Evolutionary conservation across 1,140 invertebrate genomes (phyloP), one percentile per base, ranked within the genome.

Genomic region (Drosophila simulans): DNA sequence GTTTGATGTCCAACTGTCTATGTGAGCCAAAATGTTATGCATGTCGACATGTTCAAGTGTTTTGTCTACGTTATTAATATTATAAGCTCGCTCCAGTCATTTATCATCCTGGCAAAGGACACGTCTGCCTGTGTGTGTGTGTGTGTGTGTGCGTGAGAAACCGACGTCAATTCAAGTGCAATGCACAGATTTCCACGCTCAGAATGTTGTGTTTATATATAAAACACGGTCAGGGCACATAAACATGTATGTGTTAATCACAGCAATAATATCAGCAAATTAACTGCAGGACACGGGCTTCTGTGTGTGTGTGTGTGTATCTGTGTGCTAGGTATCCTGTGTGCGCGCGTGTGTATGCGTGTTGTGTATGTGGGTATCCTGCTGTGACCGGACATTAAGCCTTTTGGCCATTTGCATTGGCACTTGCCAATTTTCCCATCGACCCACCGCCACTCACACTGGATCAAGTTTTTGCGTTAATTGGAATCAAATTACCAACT

Each of bases 61-160:
- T 80, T 91, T 81, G 78, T 74, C 80, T 84, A 76, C 89, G 66
- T 89, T 91, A 91, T 91, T 91, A 91, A 91, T 91, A 91, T 91
- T 79, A 91, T 91, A 91, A 91, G 88, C 80, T 86, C 48, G 65
- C 45, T 42, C 49, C 72, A 72, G 80, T 72, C 81, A 91, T 91
- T 89, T 91, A 91, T 91, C 88, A 88, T 91, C 51, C 83, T 65
- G 66, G 54, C 64, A 73, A 66, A 71, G 68, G 58, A 72, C 45
- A 72, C 40, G 65, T 31, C 15, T 39, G 20, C 49, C 31, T 55
- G 39, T 53, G 45, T 52, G 40, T 65, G 52, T 49, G 40, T 65
- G 52, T 49, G 48, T 37, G 12, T 65, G 40, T 65, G 56, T 49
- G 49, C 65, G 49, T 64, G 54, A 31, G 54, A 54, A 58, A 56